Evolutionary conservation across 1,140 invertebrate species (phyloP).

Genomic region (Dryas iulia): DNA sequence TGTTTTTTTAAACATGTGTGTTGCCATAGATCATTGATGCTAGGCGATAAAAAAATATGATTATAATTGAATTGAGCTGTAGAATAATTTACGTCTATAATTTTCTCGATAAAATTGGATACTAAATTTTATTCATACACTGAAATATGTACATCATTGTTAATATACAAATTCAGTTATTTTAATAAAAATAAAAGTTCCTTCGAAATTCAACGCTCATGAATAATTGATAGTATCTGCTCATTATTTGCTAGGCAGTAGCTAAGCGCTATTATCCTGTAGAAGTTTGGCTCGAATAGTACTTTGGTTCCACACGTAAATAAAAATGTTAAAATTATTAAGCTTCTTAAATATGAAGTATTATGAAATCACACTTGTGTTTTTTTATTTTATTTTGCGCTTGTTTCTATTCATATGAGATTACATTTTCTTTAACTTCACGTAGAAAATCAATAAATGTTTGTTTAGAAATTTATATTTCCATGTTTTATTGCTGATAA

Average conservation of each 20-base stretch:
- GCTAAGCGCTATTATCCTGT: neutral
- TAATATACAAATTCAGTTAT: too few relatives aligned
- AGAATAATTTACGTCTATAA: neutral
- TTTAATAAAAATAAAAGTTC: neutral
- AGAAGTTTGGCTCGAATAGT: neutral
- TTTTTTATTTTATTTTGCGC: conserved; percentile 14
- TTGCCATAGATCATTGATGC: too few relatives aligned
- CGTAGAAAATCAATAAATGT: neutral
- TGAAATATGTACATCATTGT: neutral
- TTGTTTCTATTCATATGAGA: neutral
- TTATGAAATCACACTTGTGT: neutral
- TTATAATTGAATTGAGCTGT: neutral
- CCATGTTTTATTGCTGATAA: neutral
- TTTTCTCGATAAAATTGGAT: neutral
- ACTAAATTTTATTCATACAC: too few relatives aligned
- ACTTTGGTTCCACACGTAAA: neutral
- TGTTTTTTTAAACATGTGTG: neutral
- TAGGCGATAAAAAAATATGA: too few relatives aligned
- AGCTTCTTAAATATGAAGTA: neutral
- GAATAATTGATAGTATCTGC: neutral
- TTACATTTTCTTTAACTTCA: neutral
- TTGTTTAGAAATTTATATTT: neutral
- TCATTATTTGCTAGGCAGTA: conserved; percentile 19
- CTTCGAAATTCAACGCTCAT: too few relatives aligned
- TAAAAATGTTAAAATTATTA: neutral